Evolutionary conservation across 2,113 vertebrate species (phyloP).

Genomic region (Acrocephalus arundinaceus): DNA sequence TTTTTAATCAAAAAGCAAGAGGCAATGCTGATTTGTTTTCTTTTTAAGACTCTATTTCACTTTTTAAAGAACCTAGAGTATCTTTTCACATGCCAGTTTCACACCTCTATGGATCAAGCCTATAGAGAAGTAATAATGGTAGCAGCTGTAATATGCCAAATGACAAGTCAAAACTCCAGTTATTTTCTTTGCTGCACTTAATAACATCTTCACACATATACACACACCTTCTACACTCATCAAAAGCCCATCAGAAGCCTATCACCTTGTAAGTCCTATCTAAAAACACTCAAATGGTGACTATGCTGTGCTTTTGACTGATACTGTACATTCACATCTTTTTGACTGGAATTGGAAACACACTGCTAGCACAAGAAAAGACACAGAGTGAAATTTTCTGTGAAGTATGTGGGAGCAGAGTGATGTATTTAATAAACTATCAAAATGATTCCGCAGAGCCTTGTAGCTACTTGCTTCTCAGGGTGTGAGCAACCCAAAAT

Average conservation of each 20-base stretch:
- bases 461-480: background rate
- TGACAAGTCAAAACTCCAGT: background rate
- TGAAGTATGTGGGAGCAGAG: background rate
- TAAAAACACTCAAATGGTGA: background rate
- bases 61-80: background rate
- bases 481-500: background rate
- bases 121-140: background rate
- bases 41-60: background rate
- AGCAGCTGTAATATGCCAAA: background rate
- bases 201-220: background rate
- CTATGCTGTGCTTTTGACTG: background rate
- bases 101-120: background rate
- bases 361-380: background rate
- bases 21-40: background rate
- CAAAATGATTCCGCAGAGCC: background rate
- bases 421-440: background rate
- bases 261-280: background rate
- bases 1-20: background rate
- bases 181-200: background rate
- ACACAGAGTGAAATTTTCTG: background rate
- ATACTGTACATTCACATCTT: background rate
- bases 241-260: background rate
- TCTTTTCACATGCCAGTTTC: background rate
- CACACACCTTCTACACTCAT: background rate
- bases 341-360: background rate